Evolutionary conservation across 1,140 invertebrate genomes (phyloP), one percentile per base, ranked within the genome.

Genomic region (Pseudomyrmex sp.): DNA sequence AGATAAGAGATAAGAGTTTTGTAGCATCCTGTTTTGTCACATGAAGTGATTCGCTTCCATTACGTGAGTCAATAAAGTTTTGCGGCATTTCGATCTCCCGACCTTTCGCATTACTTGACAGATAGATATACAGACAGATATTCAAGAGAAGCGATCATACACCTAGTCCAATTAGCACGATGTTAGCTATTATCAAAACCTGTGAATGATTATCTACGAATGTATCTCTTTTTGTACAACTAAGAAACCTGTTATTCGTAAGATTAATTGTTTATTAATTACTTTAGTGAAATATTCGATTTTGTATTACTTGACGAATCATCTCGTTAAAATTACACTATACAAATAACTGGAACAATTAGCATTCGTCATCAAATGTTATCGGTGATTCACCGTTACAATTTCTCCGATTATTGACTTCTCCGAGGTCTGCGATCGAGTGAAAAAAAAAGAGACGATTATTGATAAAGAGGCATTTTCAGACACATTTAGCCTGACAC

Each of bases 1-100:
- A 59, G 54, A 72, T 80, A 80, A 80, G n/a, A 80, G 48, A 35
- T 35, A 35, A 35, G 5, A 35, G 35, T 35, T 35, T 70, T 9
- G n/a, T 26, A 12, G 66, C 35, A 58, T 35, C 13, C 35, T 44
- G 10, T 18, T 58, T 4, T 4, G 2, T 10, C 7, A 15, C 12
- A 58, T 18, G 0, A 15, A 79, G 46, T 48, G 20, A 18, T 13
- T 70, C 70, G 52, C 18, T 58, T 48, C 15, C 15, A 3, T n/a
- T 54, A 68, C 52, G 52, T 50, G 50, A 46, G 13, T 69, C 18
- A 23, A 77, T 68, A 54, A 46, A 54, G 54, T 52, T 65, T 52
- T 52, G 15, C 44, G n/a, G 9, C 44, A 12, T 66, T 5, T n/a
- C 5, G 1, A 54, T 66, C 1, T 52, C 35, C 2, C 7, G 12